phyloP scores from a whole-genome alignment of 2,888 invertebrate genomes.

The Deroplatys truncata region DNA sequence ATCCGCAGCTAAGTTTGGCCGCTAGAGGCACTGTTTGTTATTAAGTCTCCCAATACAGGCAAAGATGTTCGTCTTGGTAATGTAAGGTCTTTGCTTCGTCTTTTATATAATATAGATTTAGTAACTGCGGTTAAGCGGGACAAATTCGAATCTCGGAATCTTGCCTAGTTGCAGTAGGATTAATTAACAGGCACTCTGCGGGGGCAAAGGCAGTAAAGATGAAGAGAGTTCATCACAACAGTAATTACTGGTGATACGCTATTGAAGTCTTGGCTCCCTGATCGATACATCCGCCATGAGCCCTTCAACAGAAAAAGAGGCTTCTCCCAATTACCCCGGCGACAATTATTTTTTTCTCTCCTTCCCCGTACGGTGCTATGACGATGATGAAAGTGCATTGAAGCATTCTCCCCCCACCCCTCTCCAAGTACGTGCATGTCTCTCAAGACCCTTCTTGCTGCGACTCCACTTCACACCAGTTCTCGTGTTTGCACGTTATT shows the following conservation, averaged over 20 bases:
- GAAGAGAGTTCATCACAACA: neutral
- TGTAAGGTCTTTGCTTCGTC: too few species aligned
- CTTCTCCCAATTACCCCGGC: neutral
- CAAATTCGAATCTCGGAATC: neutral
- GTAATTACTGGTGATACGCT: neutral
- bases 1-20: too few species aligned
- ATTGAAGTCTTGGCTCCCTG: neutral
- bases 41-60: too few species aligned
- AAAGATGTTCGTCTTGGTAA: too few species aligned
- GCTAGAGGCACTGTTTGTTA: too few species aligned
- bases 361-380: neutral
- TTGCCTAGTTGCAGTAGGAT: neutral
- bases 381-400: conserved; percentile 1
- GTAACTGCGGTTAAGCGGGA: neutral
- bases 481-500: neutral
- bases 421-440: neutral
- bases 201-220: neutral
- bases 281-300: neutral
- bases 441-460: neutral
- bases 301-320: neutral
- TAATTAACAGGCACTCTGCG: neutral
- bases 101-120: neutral
- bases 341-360: neutral
- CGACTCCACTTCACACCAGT: neutral
- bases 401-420: neutral